These are phyloP conservation scores for Callipepla californica DNA, from an alignment of 2,113 vertebrate species.

Conservation along the genomic window DNA sequence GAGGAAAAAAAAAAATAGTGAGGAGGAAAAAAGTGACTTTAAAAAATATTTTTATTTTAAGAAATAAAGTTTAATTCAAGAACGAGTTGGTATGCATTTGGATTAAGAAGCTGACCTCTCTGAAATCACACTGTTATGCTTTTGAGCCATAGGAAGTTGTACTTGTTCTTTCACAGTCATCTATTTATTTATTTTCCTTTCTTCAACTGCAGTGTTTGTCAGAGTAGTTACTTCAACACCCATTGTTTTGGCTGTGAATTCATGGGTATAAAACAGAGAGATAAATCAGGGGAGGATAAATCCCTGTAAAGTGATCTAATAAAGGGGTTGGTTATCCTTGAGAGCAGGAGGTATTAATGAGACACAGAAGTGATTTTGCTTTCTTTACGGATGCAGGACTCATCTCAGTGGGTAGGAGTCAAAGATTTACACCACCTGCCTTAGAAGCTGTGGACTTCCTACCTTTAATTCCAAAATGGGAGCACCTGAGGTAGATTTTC, in stretches of 20 bases:
- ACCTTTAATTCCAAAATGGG: background rate
- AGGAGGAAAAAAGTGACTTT: background rate
- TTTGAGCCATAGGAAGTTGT: background rate
- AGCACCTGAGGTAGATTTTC: background rate
- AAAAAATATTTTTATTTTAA: background rate
- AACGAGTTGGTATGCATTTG: background rate
- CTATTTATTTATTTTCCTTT: background rate
- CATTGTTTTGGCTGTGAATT: background rate
- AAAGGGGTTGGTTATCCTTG: background rate
- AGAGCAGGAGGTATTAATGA: background rate
- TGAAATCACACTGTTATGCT: background rate
- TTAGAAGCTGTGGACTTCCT: background rate
- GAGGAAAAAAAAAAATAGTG: background rate
- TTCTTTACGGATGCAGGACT: background rate
- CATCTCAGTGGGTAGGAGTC: background rate
- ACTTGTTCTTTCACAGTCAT: background rate
- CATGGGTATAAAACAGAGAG: background rate
- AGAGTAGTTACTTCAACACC: background rate
- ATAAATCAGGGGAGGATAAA: background rate
- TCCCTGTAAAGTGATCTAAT: background rate
- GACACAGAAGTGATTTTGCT: background rate
- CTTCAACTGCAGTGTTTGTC: background rate
- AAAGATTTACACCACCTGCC: background rate
- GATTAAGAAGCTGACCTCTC: background rate
- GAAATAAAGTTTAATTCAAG: background rate